These are phyloP conservation scores for Limenitis camilla DNA, from an alignment of 2,888 invertebrate genomes.

Conservation along the genomic window DNA sequence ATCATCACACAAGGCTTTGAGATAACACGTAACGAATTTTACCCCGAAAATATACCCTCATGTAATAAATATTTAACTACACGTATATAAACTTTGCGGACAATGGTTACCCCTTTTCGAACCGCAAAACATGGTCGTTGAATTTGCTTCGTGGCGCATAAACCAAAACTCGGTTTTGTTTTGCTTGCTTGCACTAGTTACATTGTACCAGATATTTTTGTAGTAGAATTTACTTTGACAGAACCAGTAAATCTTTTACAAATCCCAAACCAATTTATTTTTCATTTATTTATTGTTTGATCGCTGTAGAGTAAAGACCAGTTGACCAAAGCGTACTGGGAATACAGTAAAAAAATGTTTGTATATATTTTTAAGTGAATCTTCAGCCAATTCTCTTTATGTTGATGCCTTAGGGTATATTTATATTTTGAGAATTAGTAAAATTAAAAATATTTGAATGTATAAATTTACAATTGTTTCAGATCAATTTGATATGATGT, in stretches of 20 bases:
- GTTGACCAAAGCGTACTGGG: background rate
- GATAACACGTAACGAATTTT: background rate
- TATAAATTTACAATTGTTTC: constrained; percentile 32
- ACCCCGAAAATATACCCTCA: background rate
- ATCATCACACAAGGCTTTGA: background rate
- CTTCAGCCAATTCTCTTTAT: too few relatives aligned
- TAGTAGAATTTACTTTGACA: constrained; percentile 2
- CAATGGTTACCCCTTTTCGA: constrained; percentile 14
- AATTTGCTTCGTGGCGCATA: constrained; percentile 18
- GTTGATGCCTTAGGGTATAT: too few relatives aligned
- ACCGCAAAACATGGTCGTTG: constrained; percentile 17
- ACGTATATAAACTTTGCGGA: constrained; percentile 13
- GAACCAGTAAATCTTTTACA: background rate
- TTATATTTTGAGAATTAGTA: too few relatives aligned
- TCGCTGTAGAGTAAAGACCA: background rate
- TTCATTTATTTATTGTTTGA: background rate
- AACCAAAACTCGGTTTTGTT: constrained; percentile 18
- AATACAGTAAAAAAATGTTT: background rate
- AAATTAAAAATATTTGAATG: too few relatives aligned
- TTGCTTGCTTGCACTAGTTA: constrained; percentile 10
- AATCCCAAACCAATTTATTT: background rate
- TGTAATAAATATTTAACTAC: constrained; percentile 9
- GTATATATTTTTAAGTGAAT: background rate
- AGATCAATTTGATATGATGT: constrained; percentile 87
- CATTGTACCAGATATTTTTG: constrained; percentile 3